Base-by-base conservation (phyloP, 1,140 invertebrate species). In the Mactra quadrangularis region DNA sequence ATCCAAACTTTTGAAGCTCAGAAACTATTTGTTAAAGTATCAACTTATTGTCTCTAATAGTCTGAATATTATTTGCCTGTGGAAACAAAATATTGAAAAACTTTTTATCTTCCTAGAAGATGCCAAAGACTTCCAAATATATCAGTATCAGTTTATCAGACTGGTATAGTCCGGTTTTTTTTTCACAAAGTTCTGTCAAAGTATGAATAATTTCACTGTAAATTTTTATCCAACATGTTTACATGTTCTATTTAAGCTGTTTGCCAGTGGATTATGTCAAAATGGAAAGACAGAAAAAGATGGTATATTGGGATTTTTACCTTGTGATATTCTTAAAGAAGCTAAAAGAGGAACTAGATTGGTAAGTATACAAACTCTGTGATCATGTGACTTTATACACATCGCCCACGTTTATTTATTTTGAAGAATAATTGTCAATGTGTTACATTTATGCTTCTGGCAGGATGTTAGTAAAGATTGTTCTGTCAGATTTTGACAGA, bases 241-340 rank as follows among this genome's bases (percentile, higher is more conserved):
- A 0, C 13, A 0, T 11, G 19, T 31, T 64, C 0, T 1, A 7
- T 93, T 94, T 45, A 86, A 95, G 95, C 91, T 96, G 1, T 94
- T 96, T 81, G 94, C 95, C 0, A 95, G 95, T 53, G 95, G 94
- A 27, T 93, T 96, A 87, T 92, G 93, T 81, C 95, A 96, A 84
- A 94, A 93, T 85, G 95, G 95, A 7, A 90, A 91, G 25, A 94
- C 95, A 75, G 90, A 91, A 71, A 84, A 85, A 33, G 93, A 95
- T 83, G 95, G 95, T 0, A 95, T 95, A 79, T 89, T 95, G 47
- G 95, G 95, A 15, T 96, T 96, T 91, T 84, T 95, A 64, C 82
- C 89, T 19, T 78, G 88, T n/a, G 95, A 96, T 88, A 95, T 96
- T 53, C 82, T 91, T 17, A 94, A 94, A 72, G 95, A 96, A 93